A percentile compares a stretch with the other conserved stretches of the same genome.
phyloP scores from a whole-genome alignment of 2,888 invertebrate species.

The Ennomos erosarius region DNA sequence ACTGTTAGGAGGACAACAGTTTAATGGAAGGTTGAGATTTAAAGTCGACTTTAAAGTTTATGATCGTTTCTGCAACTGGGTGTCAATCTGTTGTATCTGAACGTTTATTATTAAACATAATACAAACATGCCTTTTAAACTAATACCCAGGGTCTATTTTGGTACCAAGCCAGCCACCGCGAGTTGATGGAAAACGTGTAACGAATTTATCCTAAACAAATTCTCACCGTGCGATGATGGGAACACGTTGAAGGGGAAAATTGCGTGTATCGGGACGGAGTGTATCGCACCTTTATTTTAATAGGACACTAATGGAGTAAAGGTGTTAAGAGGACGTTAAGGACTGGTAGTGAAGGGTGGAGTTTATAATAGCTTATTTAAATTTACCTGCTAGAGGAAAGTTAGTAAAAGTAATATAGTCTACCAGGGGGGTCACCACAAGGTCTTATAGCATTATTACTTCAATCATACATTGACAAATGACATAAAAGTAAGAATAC shows the following conservation, averaged over 20 bases:
- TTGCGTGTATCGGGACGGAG: slow-evolving; percentile 52
- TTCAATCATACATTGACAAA: no score
- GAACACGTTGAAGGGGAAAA: slow-evolving; percentile 58
- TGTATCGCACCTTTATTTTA: slow-evolving; percentile 46
- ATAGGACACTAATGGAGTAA: slow-evolving; percentile 43
- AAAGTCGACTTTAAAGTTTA: no score
- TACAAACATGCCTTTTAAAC: neutral
- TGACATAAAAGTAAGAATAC: no score
- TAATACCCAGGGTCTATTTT: neutral
- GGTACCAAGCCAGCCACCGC: slow-evolving; percentile 43
- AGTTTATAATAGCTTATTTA: slow-evolving; percentile 21
- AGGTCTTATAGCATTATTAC: no score
- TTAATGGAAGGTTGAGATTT: no score
- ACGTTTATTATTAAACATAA: no score
- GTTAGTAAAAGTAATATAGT: slow-evolving; percentile 1
- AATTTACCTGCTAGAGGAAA: slow-evolving; percentile 6
- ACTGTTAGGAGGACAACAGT: no score
- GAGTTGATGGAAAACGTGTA: slow-evolving; percentile 65
- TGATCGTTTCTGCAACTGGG: no score
- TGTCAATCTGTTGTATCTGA: no score
- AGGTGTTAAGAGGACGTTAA: slow-evolving; percentile 23
- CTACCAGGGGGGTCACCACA: no score
- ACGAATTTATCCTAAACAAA: slow-evolving; percentile 69
- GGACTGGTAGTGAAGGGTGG: slow-evolving; percentile 19
- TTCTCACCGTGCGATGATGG: slow-evolving; percentile 58